Conservation (phyloP, 2,797 vertebrate genomes). For the Rachycentron canadum region DNA sequence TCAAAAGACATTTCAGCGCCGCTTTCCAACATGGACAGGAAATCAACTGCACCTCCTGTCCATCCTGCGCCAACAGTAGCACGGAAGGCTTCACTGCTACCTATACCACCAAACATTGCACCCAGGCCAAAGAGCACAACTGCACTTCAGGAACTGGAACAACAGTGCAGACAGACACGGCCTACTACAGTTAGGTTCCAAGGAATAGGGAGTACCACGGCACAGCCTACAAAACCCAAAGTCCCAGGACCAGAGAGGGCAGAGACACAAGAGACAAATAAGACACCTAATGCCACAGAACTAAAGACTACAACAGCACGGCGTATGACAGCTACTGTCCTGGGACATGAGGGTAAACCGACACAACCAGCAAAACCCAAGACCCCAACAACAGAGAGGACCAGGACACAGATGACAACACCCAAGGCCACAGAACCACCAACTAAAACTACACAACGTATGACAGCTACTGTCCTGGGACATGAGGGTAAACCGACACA, state of each 20-base stretch:
- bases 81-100: background rate
- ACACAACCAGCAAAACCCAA: background rate
- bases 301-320: too few species aligned
- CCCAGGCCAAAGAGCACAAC: background rate
- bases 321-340: rapidly evolving
- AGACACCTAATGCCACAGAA: too few species aligned
- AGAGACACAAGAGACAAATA: too few species aligned
- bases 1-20: background rate
- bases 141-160: background rate
- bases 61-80: background rate
- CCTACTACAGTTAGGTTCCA: too few species aligned
- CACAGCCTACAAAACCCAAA: too few species aligned
- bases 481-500: background rate
- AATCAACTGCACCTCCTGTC: background rate
- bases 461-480: too few species aligned
- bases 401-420: background rate
- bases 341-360: too few species aligned
- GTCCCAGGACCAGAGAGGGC: too few species aligned
- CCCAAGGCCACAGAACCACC: background rate
- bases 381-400: background rate
- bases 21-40: background rate
- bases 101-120: background rate
- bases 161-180: background rate
- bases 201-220: too few species aligned
- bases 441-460: background rate